Base-by-base conservation (phyloP, 2,888 invertebrate genomes). In the Noctua fimbriata region DNA sequence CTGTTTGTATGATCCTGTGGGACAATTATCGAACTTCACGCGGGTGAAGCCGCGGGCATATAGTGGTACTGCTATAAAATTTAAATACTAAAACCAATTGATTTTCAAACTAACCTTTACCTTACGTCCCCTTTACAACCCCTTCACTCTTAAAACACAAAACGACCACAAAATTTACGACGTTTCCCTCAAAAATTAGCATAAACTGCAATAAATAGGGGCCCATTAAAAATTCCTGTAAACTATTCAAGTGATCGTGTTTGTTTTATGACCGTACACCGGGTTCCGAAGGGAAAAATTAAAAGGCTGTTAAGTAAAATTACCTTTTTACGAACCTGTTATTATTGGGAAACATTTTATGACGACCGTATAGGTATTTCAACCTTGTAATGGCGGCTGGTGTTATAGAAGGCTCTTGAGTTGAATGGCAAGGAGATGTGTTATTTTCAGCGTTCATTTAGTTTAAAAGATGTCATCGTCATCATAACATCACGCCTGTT, bases 251-350 rank as follows among this genome's bases (percentile, higher is more conserved):
- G 81, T 70, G 76, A 87, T 75, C 88, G 79, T 83, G 82, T 89
- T 89, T 79, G 79, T 90, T 92, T 93, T 90, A 91, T 87, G 90
- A 87, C 81, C n/a, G 41, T 21, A 24, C 44, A 69, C 65, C 36
- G 49, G 58, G 73, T 80, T 65, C 76, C 72, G 66, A 58, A n/a
- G 69, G 75, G 85, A 89, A 90, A 36, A 91, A 84, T 92, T 90
- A 92, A 90, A 88, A 84, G 83, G 88, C 84, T 87, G 83, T 90
- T 88, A 89, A 87, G 83, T 82, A 81, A 87, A 90, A 90, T 89
- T 90, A 85, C 89, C 83, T 81, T 85, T 91, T 89, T 90, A 91
- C 84, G 86, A 84, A 78, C 79, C 78, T 78, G 77, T 87, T 86
- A 83, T 86, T 87, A 87, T 81, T 85, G 79, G 67, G 67, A 65